phyloP scores from a whole-genome alignment of 1,140 invertebrate genomes.

The Episyrphus balteatus region DNA sequence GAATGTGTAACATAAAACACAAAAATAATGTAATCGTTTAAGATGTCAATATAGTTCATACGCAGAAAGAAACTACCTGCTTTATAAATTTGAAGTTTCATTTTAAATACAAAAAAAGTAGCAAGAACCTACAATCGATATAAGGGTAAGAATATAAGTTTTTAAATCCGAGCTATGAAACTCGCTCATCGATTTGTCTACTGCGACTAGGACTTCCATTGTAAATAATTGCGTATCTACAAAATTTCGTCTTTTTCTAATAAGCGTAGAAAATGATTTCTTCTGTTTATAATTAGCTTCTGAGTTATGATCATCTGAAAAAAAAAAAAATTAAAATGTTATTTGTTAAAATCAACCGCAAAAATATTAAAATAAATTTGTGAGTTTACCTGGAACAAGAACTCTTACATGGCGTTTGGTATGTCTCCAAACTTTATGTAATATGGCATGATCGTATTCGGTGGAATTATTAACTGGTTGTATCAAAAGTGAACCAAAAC shows the following conservation, averaged over 20 bases:
- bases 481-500: constrained; percentile 50
- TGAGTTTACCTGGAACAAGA: constrained; percentile 18
- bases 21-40: too few species aligned
- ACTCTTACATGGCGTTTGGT: constrained; percentile 30
- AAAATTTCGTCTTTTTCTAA: constrained; percentile 33
- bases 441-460: constrained; percentile 15
- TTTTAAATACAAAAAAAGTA: constrained; percentile 1
- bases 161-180: constrained; percentile 49
- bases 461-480: constrained; percentile 44
- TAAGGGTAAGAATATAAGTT: constrained; percentile 65
- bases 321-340: too few species aligned
- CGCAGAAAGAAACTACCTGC: too few species aligned
- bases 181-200: constrained; percentile 63
- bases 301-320: too few species aligned
- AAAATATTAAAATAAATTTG: too few species aligned
- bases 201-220: constrained; percentile 69
- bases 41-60: too few species aligned
- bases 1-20: too few species aligned
- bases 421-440: constrained; percentile 31
- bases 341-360: not conserved
- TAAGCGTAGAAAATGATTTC: not conserved
- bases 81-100: too few species aligned
- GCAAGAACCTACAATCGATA: constrained; percentile 55
- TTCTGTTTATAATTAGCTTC: not conserved
- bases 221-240: constrained; percentile 47